Evolutionary conservation across 2,113 vertebrate genomes (phyloP), one percentile per base, ranked within the genome.

Genomic region (Capreolus pygargus): DNA sequence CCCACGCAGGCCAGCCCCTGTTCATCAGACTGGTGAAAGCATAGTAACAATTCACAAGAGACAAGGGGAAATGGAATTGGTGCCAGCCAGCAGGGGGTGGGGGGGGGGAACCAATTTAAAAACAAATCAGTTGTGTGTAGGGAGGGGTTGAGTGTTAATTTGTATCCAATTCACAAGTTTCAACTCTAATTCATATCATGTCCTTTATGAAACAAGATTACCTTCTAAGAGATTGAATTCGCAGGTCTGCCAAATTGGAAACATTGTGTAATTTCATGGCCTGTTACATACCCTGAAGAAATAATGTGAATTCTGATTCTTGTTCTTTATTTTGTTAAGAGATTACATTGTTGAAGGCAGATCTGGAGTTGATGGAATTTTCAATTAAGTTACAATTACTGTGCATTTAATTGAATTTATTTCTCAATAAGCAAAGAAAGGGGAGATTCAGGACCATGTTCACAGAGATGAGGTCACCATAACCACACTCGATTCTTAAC

Each of bases 391-490:
- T 91, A 83, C 16, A 89, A 84, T 87, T 92, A 92, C n/a, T 90
- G 30, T 67, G 55, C 60, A 85, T 57, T 93, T 87, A 96, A 97
- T 70, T 91, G 45, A 95, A 96, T 91, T 92, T 54, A 90, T 93
- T 97, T 96, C 76, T 94, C 81, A 90, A 57, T 88, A 97, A 95
- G 57, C 50, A 93, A 61, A 95, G 92, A 97, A 98, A 90, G 28
- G 13, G 27, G 60, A 91, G 90, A 58, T 90, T 93, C 14, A 27
- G 4, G 54, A 82, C 39, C 67, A 89, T 7, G 33, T 83, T 67
- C 45, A 50, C 39, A 60, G 85, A 87, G 70, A 81, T 50, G 61
- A 94, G 28, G 43, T 84, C 87, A 83, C 39, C 74, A 81, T 52
- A 54, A 83, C 16, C 19, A 55, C 13, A 28, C 3, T 30, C 15